These are phyloP conservation scores for Hyperopisus bebe DNA, from an alignment of 2,113 vertebrate genomes.

Conservation along the genomic window DNA sequence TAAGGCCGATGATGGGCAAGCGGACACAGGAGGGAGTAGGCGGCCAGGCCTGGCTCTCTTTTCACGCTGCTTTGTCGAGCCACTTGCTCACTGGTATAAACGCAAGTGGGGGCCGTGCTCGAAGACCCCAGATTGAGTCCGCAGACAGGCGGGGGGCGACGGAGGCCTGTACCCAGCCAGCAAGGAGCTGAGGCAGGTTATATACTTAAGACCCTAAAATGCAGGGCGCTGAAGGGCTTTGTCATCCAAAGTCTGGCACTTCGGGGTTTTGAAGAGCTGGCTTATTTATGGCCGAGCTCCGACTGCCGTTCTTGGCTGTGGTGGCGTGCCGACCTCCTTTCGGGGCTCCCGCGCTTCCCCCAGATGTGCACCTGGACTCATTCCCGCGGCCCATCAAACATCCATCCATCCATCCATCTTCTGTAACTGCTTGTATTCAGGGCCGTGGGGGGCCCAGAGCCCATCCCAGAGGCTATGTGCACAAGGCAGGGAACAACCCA, in stretches of 20 bases:
- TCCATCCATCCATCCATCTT: background rate
- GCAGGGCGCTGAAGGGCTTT: background rate
- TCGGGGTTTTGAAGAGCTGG: background rate
- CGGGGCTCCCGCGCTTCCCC: background rate
- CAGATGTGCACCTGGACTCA: background rate
- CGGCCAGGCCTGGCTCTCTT: background rate
- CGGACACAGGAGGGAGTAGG: background rate
- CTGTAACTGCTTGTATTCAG: background rate
- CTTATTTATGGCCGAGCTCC: background rate
- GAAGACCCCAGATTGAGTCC: background rate
- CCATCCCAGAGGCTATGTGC: background rate
- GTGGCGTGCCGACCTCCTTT: background rate
- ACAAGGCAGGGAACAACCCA: too few relatives aligned
- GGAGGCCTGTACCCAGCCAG: background rate
- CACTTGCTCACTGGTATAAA: background rate
- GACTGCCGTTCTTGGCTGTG: background rate
- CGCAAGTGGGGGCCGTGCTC: background rate
- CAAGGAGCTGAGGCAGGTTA: background rate
- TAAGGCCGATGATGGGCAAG: slow-evolving; percentile 25
- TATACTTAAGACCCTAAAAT: background rate
- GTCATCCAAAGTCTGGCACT: too few relatives aligned
- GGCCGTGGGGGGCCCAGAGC: background rate
- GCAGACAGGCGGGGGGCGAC: background rate
- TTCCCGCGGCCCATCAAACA: background rate
- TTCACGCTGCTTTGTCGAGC: background rate